These are phyloP conservation scores for Lathamus discolor DNA, from an alignment of 2,113 vertebrate genomes.

Conservation along the genomic window DNA sequence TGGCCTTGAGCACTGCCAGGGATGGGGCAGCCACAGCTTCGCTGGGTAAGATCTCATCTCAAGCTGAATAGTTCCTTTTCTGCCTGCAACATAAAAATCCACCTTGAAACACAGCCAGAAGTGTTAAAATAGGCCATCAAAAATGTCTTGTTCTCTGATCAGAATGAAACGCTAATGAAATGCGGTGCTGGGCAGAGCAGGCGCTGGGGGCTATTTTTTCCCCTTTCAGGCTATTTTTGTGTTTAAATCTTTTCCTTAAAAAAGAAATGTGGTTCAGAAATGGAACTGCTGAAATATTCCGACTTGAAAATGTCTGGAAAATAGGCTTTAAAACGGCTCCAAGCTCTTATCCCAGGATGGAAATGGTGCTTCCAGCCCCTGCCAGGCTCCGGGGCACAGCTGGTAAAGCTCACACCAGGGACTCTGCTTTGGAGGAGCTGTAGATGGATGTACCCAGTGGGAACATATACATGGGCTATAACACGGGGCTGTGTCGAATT, in stretches of 20 bases:
- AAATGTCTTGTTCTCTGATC: neutral
- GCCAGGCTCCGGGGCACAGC: fast-evolving
- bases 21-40: neutral
- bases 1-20: neutral
- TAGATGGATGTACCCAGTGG: neutral
- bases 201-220: neutral
- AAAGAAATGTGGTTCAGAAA: neutral
- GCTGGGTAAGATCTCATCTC: neutral
- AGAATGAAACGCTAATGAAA: neutral
- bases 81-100: neutral
- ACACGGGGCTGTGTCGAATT: fast-evolving
- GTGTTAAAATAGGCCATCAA: neutral
- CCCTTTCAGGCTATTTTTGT: neutral
- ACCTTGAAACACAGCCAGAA: neutral
- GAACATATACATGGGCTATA: fast-evolving
- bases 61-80: neutral
- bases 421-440: neutral
- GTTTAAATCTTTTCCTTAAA: neutral
- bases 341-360: fast-evolving
- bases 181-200: neutral
- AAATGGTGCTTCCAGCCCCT: neutral
- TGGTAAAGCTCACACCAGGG: neutral
- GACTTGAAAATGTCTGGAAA: neutral
- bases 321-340: neutral
- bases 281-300: neutral